phyloP scores from a whole-genome alignment of 2,888 invertebrate genomes.

The Epiblema foenella region DNA sequence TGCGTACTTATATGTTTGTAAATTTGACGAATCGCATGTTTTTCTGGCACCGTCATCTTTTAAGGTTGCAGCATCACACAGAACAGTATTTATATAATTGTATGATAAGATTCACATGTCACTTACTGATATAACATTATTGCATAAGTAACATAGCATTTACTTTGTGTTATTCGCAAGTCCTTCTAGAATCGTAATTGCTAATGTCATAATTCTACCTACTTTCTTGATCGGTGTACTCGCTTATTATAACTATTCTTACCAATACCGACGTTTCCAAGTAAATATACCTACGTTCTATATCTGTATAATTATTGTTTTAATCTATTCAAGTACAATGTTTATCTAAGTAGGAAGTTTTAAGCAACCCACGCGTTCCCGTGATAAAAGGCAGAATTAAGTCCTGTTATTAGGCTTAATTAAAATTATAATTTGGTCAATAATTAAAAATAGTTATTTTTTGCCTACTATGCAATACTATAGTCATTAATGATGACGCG shows the following conservation, averaged over 20 bases:
- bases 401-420: background rate
- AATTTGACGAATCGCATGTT: too few species aligned
- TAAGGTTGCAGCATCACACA: too few species aligned
- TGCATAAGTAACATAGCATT: too few species aligned
- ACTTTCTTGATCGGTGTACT: conserved; percentile 1
- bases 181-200: background rate
- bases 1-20: too few species aligned
- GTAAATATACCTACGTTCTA: conserved; percentile 21
- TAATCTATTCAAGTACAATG: conserved; percentile 7
- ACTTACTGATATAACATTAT: background rate
- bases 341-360: conserved; percentile 36
- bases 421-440: background rate
- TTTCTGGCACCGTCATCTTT: too few species aligned
- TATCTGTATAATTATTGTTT: conserved; percentile 8
- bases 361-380: conserved; percentile 12
- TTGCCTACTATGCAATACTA: too few species aligned
- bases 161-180: background rate
- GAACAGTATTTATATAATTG: too few species aligned
- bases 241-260: background rate
- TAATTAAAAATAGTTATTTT: too few species aligned
- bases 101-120: too few species aligned
- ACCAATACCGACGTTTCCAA: conserved; percentile 9
- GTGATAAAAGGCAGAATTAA: conserved; percentile 2
- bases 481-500: background rate
- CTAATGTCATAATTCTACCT: background rate